Base-by-base conservation (phyloP, 2,113 vertebrate species). In the Formicarius rufipectus region DNA sequence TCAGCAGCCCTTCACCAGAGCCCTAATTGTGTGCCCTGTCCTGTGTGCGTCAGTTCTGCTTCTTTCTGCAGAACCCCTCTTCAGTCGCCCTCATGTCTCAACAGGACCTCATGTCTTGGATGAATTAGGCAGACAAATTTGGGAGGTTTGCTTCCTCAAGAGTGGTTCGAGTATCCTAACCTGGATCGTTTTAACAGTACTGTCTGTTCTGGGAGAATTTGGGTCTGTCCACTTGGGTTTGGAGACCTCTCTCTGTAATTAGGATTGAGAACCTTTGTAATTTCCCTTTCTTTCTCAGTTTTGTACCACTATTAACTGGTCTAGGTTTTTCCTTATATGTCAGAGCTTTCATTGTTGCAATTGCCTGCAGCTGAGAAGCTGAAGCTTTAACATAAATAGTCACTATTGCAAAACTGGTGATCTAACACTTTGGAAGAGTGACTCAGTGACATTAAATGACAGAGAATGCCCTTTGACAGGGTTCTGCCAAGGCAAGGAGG, bases 21-120 rank as follows among this genome's bases (percentile, higher is more conserved):
- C 30, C 62, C 42, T 35, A 8, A 14, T 2, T 33, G 7, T 7
- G 9, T 17, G 7, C 37, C 31, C 15, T 24, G 9, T 44, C 56
- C 63, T 2, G 0, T 1, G 3, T 1, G 37, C 30, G 25, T 69
- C 50, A 50, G 33, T 55, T 49, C 53, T 52, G 27, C 53, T 53
- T 2, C 0, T 17, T 64, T 33, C 53, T 33, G 62, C 44, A 88
- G 44, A 64, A 7, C 19, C 15, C 13, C 18, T 47, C 40, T 31
- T 18, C 22, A 6, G 15, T 15, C 4, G 3, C 47, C 14, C 39
- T 67, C 40, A 2, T 18, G 24, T 20, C 44, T 55, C 58, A 64
- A n/a, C 40, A 47, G 59, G 18, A 45, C 9, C 37, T 52, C 31
- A 0, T 19, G 23, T 45, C 64, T 75, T 28, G 58, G 42, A 25